phyloP scores from a whole-genome alignment of 1,140 invertebrate genomes.

The Diuraphis noxia region DNA sequence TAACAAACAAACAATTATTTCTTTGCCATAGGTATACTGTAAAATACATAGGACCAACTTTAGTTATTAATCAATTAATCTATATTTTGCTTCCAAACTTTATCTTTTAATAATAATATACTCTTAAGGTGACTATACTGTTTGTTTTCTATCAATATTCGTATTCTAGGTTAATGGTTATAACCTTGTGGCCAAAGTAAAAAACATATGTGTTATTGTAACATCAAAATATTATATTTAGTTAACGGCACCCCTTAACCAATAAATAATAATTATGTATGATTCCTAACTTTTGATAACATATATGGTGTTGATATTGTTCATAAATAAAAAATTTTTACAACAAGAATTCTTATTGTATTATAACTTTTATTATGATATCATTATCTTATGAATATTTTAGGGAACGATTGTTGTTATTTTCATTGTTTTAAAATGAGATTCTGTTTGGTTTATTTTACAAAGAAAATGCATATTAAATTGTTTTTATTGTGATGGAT shows the following conservation, averaged over 20 bases:
- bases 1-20: not conserved
- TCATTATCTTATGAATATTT: not conserved
- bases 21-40: not conserved
- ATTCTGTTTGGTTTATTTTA: not conserved
- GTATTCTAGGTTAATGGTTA: not conserved
- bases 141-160: not conserved
- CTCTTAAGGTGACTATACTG: not conserved
- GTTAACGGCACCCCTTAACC: not conserved
- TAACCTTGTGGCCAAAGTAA: not conserved
- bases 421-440: not conserved
- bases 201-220: not conserved
- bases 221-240: not conserved
- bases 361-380: not conserved
- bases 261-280: not conserved
- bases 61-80: not conserved
- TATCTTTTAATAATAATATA: not conserved
- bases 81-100: not conserved
- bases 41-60: not conserved
- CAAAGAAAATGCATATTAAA: not conserved
- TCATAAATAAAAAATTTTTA: not conserved
- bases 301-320: not conserved
- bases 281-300: not conserved
- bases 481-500: not conserved
- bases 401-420: not conserved
- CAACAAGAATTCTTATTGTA: not conserved